phyloP scores from a whole-genome alignment of 1,140 invertebrate genomes.

The Xylocopa sonorina region DNA sequence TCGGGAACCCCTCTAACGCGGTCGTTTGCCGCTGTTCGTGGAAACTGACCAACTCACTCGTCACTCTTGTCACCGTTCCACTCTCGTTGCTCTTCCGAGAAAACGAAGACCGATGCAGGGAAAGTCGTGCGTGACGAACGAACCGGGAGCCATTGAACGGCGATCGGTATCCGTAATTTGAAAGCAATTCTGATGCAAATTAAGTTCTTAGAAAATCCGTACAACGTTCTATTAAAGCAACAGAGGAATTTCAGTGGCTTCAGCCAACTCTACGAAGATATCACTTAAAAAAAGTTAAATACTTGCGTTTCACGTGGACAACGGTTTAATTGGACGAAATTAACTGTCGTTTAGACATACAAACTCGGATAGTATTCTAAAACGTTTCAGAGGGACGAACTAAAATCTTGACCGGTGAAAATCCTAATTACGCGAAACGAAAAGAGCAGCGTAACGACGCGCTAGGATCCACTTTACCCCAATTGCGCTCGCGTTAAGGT shows the following conservation, averaged over 20 bases:
- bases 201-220: neutral
- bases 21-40: neutral
- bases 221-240: neutral
- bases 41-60: conserved; percentile 36
- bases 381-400: neutral
- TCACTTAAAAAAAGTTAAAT: no score
- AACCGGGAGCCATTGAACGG: no score
- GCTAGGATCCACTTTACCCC: neutral
- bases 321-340: neutral
- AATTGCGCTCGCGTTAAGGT: neutral
- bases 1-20: neutral
- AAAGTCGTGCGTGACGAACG: neutral
- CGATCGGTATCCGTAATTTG: neutral
- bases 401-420: neutral
- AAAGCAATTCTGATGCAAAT: no score
- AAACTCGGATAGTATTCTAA: neutral
- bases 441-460: neutral
- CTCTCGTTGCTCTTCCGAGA: neutral
- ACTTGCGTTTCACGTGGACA: no score
- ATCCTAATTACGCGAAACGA: neutral
- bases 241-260: no score
- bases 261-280: no score
- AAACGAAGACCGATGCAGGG: neutral
- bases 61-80: neutral
- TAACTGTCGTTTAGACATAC: no score